Percentiles rank a stretch among this genome's conserved stretches.
phyloP scores from a whole-genome alignment of 2,113 vertebrate species.

The Sapajus apella region DNA sequence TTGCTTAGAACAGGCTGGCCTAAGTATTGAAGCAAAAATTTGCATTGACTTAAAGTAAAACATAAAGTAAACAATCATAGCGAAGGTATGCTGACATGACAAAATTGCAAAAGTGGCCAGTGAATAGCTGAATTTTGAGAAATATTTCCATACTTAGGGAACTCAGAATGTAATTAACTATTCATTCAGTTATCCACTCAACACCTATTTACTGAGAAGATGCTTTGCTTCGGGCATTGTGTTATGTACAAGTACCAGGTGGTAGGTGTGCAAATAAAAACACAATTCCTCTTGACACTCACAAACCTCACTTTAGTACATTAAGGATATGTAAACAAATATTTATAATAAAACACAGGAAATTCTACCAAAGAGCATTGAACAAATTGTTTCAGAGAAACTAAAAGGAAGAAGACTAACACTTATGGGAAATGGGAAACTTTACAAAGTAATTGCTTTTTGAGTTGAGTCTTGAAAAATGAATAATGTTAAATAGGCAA shows the following conservation, averaged over 20 bases:
- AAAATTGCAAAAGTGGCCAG: not conserved
- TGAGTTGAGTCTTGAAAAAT: not conserved
- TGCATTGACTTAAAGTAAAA: not conserved
- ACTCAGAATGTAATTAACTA: not conserved
- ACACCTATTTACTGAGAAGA: not conserved
- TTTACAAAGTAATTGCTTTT: not conserved
- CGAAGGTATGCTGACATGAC: not conserved
- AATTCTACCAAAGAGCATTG: not conserved
- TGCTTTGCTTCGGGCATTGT: not conserved
- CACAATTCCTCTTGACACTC: not conserved
- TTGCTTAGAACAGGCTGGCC: not conserved
- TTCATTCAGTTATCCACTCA: not conserved
- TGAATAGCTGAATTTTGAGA: not conserved
- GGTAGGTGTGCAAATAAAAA: not conserved
- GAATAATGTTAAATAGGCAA: not conserved
- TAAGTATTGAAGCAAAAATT: not conserved
- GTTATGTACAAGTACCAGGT: not conserved
- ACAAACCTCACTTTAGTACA: not conserved
- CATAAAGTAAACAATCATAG: not conserved
- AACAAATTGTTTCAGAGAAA: not conserved
- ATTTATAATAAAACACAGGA: not conserved
- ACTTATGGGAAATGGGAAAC: not conserved
- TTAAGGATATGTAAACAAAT: not conserved
- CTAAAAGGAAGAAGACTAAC: not conserved
- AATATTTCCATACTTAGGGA: not conserved